Conservation (phyloP, 2,797 vertebrate species). For the Enteromius trimaculatus region DNA sequence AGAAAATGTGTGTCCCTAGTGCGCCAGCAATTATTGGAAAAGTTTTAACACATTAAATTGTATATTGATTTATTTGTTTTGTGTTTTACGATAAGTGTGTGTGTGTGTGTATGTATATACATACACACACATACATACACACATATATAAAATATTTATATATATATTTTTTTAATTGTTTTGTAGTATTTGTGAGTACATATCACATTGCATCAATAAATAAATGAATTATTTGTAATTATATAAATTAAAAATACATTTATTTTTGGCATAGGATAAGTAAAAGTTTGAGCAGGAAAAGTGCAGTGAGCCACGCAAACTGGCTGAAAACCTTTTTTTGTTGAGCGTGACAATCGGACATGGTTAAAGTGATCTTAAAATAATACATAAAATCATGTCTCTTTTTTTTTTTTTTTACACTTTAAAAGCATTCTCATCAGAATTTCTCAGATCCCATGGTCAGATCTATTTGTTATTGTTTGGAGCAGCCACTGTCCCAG, state of each 20-base stretch:
- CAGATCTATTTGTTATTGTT: not conserved
- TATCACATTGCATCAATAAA: not conserved
- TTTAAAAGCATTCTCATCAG: not conserved
- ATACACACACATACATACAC: too few relatives aligned
- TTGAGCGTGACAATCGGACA: not conserved
- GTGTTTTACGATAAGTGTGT: not conserved
- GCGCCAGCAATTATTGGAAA: too few relatives aligned
- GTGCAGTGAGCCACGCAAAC: not conserved
- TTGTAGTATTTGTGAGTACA: not conserved
- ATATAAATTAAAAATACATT: not conserved
- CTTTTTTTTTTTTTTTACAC: not conserved
- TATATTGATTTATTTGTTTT: not conserved
- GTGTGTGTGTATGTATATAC: too few relatives aligned
- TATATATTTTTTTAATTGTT: too few relatives aligned
- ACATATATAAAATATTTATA: too few relatives aligned
- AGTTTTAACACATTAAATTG: not conserved
- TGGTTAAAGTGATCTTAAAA: not conserved
- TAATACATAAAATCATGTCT: not conserved
- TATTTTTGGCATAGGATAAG: not conserved
- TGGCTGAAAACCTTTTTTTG: not conserved
- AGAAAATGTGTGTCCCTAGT: too few relatives aligned
- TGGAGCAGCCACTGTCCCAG: not conserved
- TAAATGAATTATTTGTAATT: not conserved
- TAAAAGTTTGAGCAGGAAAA: not conserved
- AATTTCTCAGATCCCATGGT: conserved; percentile 6